A percentile compares a stretch with the other conserved stretches of the same genome.
Conservation (phyloP, 2,113 vertebrate genomes). For the Podilymbus podiceps region DNA sequence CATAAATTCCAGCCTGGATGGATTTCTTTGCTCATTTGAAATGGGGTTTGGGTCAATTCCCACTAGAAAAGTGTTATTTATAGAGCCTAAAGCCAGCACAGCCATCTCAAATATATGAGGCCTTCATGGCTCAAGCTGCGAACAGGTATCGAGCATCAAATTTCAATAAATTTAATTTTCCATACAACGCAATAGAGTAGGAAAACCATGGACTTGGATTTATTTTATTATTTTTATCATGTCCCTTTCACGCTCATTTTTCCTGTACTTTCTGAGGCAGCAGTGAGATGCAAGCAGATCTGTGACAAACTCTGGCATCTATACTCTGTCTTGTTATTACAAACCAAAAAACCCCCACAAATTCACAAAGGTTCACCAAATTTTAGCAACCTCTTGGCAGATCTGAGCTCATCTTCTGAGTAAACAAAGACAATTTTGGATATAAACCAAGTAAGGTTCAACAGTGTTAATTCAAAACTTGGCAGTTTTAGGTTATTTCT, state of each 20-base stretch:
- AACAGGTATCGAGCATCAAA: background rate
- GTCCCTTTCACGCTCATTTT: background rate
- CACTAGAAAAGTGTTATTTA: background rate
- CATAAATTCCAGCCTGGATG: slow-evolving; percentile 7
- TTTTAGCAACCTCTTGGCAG: background rate
- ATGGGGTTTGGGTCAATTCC: slow-evolving; percentile 25
- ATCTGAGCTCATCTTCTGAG: background rate
- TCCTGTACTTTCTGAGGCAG: background rate
- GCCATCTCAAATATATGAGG: background rate
- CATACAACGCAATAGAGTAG: background rate
- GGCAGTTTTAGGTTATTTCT: background rate
- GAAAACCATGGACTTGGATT: background rate
- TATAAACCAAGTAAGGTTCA: background rate
- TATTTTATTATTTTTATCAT: background rate
- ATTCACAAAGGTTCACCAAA: background rate
- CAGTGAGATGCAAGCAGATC: background rate
- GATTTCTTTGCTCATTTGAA: slow-evolving; percentile 25
- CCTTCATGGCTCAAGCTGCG: background rate
- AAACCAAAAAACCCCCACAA: background rate
- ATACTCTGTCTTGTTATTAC: background rate
- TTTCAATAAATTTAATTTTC: background rate
- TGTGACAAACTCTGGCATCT: background rate
- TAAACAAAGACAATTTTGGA: background rate
- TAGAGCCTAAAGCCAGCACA: background rate
- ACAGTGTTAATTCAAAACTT: background rate